A percentile compares a stretch with the other conserved stretches of the same genome.
Evolutionary conservation across 2,113 vertebrate genomes (phyloP).

Genomic region (Fulmarus glacialis): DNA sequence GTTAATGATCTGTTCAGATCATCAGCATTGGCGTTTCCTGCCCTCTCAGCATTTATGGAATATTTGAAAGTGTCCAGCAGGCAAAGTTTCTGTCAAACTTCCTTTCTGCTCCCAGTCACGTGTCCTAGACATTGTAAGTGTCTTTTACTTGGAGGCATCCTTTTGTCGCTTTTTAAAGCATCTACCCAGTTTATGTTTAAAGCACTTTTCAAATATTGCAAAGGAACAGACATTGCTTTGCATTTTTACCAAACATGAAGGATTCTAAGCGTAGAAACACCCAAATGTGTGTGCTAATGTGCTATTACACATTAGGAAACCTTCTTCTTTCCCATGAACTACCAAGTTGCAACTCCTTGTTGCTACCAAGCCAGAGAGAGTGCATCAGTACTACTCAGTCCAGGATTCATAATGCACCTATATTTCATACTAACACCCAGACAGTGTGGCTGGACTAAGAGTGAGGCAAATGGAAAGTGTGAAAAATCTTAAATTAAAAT

Average conservation of each 20-base stretch:
- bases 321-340: neutral
- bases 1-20: neutral
- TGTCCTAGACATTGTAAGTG: neutral
- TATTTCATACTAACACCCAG: neutral
- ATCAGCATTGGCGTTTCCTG: slow-evolving; percentile 4
- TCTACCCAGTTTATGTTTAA: neutral
- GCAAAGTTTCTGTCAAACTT: slow-evolving; percentile 37
- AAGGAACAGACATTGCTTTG: neutral
- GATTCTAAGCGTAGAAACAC: neutral
- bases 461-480: neutral
- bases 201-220: neutral
- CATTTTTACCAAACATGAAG: neutral
- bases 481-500: neutral
- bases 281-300: neutral
- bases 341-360: neutral
- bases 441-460: neutral
- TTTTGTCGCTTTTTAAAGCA: neutral
- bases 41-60: slow-evolving; percentile 50
- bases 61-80: slow-evolving; percentile 36
- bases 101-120: neutral
- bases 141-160: neutral
- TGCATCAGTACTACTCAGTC: neutral
- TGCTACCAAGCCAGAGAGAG: neutral
- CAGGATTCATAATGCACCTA: neutral
- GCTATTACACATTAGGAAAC: neutral